phyloP scores from a whole-genome alignment of 2,113 vertebrate genomes.

The Callipepla squamata region DNA sequence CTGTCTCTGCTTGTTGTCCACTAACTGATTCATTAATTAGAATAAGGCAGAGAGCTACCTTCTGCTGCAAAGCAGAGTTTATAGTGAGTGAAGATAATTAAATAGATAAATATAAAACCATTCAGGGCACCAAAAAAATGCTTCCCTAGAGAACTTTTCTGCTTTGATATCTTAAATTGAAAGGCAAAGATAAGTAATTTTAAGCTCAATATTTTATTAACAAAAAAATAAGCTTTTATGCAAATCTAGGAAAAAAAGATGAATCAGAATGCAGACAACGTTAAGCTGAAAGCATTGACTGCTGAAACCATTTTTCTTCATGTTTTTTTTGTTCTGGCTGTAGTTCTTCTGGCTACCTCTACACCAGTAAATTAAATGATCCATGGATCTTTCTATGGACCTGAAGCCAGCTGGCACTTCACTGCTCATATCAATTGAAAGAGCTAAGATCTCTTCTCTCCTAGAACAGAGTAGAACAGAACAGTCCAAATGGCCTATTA shows the following conservation, averaged over 20 bases:
- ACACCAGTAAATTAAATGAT: neutral
- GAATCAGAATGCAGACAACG: neutral
- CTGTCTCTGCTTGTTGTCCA: conserved; percentile 64
- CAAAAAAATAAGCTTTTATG: neutral
- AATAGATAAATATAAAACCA: conserved; percentile 60
- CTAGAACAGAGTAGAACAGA: neutral
- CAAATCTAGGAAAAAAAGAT: neutral
- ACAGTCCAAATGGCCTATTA: conserved; percentile 25
- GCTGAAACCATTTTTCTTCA: neutral
- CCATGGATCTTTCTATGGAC: neutral
- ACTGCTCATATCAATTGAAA: neutral
- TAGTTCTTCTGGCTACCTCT: neutral
- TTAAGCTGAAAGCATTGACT: neutral
- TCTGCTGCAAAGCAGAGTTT: conserved; percentile 41
- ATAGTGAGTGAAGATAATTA: conserved; percentile 59
- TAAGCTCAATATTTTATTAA: conserved; percentile 6
- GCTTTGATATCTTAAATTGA: conserved; percentile 17
- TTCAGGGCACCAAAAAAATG: conserved; percentile 24
- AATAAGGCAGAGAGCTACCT: conserved; percentile 53
- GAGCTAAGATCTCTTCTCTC: neutral
- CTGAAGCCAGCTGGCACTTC: conserved; percentile 36
- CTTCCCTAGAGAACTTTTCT: conserved; percentile 8
- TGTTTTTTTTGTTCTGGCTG: neutral
- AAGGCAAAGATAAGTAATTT: neutral
- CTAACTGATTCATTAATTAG: conserved; percentile 71